Evolutionary conservation across 1,140 invertebrate genomes (phyloP), one percentile per base, ranked within the genome.

Genomic region (Panagrolaimus sp.): DNA sequence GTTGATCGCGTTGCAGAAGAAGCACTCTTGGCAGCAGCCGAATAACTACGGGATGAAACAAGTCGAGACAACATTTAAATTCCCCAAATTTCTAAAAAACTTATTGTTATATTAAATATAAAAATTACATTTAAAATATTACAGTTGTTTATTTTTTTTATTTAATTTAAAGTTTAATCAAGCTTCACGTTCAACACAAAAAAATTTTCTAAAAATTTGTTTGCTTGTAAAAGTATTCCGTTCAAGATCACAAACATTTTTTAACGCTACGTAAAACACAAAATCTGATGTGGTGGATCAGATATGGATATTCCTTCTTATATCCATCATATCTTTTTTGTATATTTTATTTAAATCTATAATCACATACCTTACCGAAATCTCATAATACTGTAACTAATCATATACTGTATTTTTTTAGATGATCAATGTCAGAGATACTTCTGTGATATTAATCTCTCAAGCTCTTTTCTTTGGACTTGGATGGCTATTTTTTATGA

Each of bases 401-500:
- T 27, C 20, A 11, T 20, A 57, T 16, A 20, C 1, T 20, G 11
- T 57, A n/a, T 31, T 57, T 9, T 51, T 25, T 13, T 23, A 25
- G 48, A 73, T 73, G 72, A 67, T 65, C 25, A 73, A 25, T 20
- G 25, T 63, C 14, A 78, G 67, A 44, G 76, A 77, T 68, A 48
- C 66, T 2, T 42, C 44, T 13, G 66, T 77, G 5, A 66, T 77
- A 0, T 27, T 78, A 14, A 46, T 63, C 25, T 77, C 76, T 20
- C 74, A 97, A 92, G 87, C 91, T 67, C 81, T 94, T 44, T 98
- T 99, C 84, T 98, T 98, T 85, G 87, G 90, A 70, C 92, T 92
- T 75, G 96, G 95, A 74, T 98, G 93, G 93, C 88, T 98, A 53
- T 99, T 98, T 85, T 98, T 99, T 84, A 90, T 98, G 75, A 97